Evolutionary conservation across 2,888 invertebrate species (phyloP).

Genomic region (Hypselothyrea guttata): DNA sequence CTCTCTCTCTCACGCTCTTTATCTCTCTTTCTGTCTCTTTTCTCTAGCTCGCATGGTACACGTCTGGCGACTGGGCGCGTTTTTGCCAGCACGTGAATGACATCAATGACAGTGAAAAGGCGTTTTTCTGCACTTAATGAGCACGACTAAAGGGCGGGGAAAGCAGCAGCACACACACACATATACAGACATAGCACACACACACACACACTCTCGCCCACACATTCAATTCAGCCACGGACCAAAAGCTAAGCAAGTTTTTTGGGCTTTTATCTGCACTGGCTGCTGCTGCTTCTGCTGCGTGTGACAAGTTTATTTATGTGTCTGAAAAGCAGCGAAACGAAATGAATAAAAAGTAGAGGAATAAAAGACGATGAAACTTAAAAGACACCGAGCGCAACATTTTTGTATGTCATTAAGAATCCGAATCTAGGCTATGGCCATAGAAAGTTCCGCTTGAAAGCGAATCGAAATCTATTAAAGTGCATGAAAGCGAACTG

Average conservation of each 20-base stretch:
- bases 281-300: conserved; percentile 27
- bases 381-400: conserved; percentile 54
- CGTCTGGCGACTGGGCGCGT: conserved; percentile 36
- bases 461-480: conserved; percentile 14
- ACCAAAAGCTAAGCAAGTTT: conserved; percentile 51
- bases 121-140: conserved; percentile 74
- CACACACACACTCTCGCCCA: conserved; percentile 18
- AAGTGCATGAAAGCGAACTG: conserved; percentile 7
- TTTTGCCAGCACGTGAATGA: conserved; percentile 69
- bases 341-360: conserved; percentile 32
- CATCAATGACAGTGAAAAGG: conserved; percentile 75
- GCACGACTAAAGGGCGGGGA: conserved; percentile 38
- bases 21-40: conserved; percentile 5
- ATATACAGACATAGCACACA: conserved; percentile 7
- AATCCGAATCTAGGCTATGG: conserved; percentile 31
- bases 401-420: conserved; percentile 45
- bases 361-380: conserved; percentile 31
- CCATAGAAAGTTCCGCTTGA: conserved; percentile 44
- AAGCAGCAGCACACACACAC: conserved; percentile 11
- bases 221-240: not conserved
- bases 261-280: conserved; percentile 54
- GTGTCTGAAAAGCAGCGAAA: conserved; percentile 62
- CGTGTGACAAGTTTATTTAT: conserved; percentile 72
- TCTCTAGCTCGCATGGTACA: conserved; percentile 26
- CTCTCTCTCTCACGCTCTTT: not conserved